Evolutionary conservation across 2,888 invertebrate species (phyloP), one percentile per base, ranked within the genome.

Genomic region (Bedellia somnulentella): DNA sequence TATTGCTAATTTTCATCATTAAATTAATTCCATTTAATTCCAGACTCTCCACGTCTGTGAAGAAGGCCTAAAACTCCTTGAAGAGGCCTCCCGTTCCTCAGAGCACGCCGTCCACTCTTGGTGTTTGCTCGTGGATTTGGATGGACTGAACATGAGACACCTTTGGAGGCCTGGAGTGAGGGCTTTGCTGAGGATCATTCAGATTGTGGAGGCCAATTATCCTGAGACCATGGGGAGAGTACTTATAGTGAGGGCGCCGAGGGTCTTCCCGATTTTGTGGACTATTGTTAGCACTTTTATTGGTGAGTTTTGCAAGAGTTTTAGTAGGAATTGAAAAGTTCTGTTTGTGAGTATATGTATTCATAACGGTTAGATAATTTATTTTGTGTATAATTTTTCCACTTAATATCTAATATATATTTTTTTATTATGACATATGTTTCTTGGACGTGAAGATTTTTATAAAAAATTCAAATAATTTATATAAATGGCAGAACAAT

Each of bases 221-320:
- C 95, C 95, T 1, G 95, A 96, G 75, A 95, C 94, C 6, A 89
- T 95, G 87, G 93, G 92, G 2, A 77, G 90, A 21, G 89, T 95
- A 36, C 79, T 95, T 34, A 91, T 96, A 33, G 90, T 94, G 25
- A 78, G 94, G 26, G 95, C 95, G 8, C 95, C 95, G 1, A 78
- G 95, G 38, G 93, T 95, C 28, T 96, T 96, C 61, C 95, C 95
- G 3, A 93, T 96, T 32, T 77, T 96, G 21, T 96, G 95, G 95
- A 95, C 95, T 0, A 83, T 96, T 34, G 89, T 96, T 39, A 90
- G 91, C 62, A 91, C 94, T 2, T 95, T 96, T 58, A 96, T 96
- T 47, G 86, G 89, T 89, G 5, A 56, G 53, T 35, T 18, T 23
- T 10, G n/a, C n/a, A n/a, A n/a, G n/a, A n/a, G n/a, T n/a, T n/a